A percentile compares a stretch with the other conserved stretches of the same genome.
Conservation (phyloP, 2,797 vertebrate species). For the Micrastur ruficollis region DNA sequence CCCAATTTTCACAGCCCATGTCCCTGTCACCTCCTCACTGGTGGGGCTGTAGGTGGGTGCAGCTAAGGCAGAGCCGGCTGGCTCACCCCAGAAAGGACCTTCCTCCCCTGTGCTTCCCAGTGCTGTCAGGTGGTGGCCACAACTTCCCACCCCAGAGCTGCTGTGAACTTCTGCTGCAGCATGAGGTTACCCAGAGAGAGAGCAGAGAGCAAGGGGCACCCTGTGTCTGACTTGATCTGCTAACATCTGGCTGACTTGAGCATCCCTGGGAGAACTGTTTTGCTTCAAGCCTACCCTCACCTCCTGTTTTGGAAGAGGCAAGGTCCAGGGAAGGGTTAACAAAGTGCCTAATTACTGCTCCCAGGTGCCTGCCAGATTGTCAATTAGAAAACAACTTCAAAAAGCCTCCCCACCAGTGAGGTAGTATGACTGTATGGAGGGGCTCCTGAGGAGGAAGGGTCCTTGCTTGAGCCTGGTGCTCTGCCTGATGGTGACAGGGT, state of each 20-base stretch:
- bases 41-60: neutral
- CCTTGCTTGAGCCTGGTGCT: accelerated
- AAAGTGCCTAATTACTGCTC: neutral
- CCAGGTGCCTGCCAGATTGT: neutral
- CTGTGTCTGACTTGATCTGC: neutral
- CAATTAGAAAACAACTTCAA: neutral
- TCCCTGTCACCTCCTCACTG: neutral
- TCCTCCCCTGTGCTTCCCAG: neutral
- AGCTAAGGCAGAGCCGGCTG: neutral
- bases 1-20: accelerated
- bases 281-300: neutral
- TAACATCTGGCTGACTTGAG: neutral
- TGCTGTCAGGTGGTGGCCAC: neutral
- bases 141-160: neutral
- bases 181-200: neutral
- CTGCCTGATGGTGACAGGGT: neutral
- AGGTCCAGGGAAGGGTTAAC: accelerated
- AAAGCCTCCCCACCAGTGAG: neutral
- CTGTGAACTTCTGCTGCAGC: neutral
- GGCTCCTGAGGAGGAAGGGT: accelerated
- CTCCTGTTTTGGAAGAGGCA: neutral
- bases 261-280: neutral
- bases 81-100: neutral
- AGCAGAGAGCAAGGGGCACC: neutral
- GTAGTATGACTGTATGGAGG: neutral